Evolutionary conservation across 2,888 invertebrate genomes (phyloP), one percentile per base, ranked within the genome.

Genomic region (Plebejus melissa): DNA sequence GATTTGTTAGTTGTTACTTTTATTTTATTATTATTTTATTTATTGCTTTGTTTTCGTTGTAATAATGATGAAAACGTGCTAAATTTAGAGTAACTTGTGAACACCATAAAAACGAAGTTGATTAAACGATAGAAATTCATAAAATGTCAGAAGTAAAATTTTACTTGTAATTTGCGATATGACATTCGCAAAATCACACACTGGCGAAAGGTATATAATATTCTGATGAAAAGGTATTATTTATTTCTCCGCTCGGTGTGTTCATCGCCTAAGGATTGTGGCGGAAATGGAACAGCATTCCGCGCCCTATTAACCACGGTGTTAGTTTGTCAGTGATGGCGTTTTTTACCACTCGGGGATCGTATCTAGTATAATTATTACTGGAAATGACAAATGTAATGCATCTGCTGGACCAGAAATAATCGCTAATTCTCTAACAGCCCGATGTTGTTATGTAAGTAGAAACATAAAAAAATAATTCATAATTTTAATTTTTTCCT

Each of bases 211-310:
- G 32, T 32, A 22, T 22, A 22, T 22, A 22, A 22, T 22, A 22
- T 22, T 22, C 22, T 22, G 22, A 22, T 22, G 22, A 22, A 22
- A 22, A 46, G 46, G 46, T 46, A 46, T 46, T 46, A 9, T 58
- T 22, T 28, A 58, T 22, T 22, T 58, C 7, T 58, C 60, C 46
- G 71, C 71, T 41, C 22, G 22, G 58, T 46, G 36, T 74, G 74
- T 76, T 71, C 69, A 50, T 57, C 41, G 71, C 74, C 60, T 50
- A 71, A 74, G 32, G 74, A 57, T 71, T 70, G 69, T 57, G 65
- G 54, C 83, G 85, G 84, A 86, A 87, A 88, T 86, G 82, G 85
- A 82, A 82, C 87, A 71, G 78, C 88, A 88, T 88, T 88, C 88
- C 83, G 80, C 77, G 79, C 79, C 80, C 80, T 80, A 82, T 82